A percentile compares a stretch with the other conserved stretches of the same genome.
phyloP scores from a whole-genome alignment of 2,888 invertebrate genomes.

The Tridacna gigas region DNA sequence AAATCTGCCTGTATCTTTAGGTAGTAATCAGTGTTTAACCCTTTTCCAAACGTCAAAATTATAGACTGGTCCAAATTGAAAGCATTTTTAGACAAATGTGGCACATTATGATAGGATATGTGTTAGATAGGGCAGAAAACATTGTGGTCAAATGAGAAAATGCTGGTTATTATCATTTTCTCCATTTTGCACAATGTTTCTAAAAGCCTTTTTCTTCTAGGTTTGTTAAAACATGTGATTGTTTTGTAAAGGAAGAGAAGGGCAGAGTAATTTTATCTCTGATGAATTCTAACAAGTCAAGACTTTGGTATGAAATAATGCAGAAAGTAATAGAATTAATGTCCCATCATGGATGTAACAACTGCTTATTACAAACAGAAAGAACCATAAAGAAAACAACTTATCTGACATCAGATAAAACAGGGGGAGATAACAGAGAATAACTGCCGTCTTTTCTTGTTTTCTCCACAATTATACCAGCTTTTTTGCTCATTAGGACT shows the following conservation, averaged over 20 bases:
- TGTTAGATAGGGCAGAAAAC: too few species aligned
- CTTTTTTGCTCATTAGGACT: constrained; percentile 22
- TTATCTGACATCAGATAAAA: constrained; percentile 21
- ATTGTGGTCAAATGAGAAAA: neutral
- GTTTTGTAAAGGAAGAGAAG: too few species aligned
- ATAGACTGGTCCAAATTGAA: too few species aligned
- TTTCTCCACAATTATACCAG: constrained; percentile 7
- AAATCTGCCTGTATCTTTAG: too few species aligned
- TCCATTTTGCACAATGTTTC: neutral
- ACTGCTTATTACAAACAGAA: constrained; percentile 24
- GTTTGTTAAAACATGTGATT: too few species aligned
- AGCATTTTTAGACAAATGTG: too few species aligned
- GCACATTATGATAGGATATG: too few species aligned
- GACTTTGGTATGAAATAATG: constrained; percentile 16
- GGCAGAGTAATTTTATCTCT: neutral
- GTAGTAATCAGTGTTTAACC: too few species aligned
- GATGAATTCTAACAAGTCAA: neutral
- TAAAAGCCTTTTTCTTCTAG: too few species aligned
- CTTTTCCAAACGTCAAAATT: too few species aligned
- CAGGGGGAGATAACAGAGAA: constrained; percentile 23
- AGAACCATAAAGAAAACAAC: constrained; percentile 13
- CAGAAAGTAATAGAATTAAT: constrained; percentile 23
- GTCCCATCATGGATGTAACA: constrained; percentile 25
- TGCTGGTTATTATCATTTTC: neutral
- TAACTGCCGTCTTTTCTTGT: constrained; percentile 14